Evolutionary conservation across 2,888 invertebrate species (phyloP), one percentile per base, ranked within the genome.

Genomic region (Bhutanitis thaidina): DNA sequence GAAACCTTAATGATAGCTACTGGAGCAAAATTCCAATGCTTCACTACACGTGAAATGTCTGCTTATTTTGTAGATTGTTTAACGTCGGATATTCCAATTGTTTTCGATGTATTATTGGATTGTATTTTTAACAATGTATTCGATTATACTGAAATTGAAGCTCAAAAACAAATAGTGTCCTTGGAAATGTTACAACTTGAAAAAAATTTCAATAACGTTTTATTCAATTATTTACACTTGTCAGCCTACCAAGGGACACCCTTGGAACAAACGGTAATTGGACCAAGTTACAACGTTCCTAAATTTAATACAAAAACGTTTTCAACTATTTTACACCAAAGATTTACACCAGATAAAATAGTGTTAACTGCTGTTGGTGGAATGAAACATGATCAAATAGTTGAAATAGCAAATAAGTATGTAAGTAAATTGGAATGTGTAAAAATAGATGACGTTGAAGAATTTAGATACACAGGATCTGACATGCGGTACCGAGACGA

Each of bases 1-100:
- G 97, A 98, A 78, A 85, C 96, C 37, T 96, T 97, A 86, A 97
- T 99, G 60, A 96, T 97, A 74, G 95, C 95, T 69, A 93, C 97
- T 89, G 99, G 99, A 10, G 98, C 98, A 2, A 97, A 97, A 70
- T 91, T 99, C 64, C 98, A 97, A 81, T 98, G 98, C 5, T 97
- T 97, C 80, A 99, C 98, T 1, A 97, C 97, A 37, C 91, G 99
- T 49, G 99, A 99, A 81, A 97, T 98, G 82, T 96, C 97, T 9
- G 97, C 96, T 0, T 99, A 97, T 83, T 98, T 97, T 75, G 98
- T 97, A 12, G 97, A 98, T 80, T 98, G 98, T 71, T 90, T 99
- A 55, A 90, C 94, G 1, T 93, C 95, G 71, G 97, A 98, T 85
- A 92, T 98, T 0, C 93, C 94, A 0, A 93, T 94, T 69, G 96